Conservation (phyloP, 2,797 vertebrate species). For the Mormyrops boulengeri region DNA sequence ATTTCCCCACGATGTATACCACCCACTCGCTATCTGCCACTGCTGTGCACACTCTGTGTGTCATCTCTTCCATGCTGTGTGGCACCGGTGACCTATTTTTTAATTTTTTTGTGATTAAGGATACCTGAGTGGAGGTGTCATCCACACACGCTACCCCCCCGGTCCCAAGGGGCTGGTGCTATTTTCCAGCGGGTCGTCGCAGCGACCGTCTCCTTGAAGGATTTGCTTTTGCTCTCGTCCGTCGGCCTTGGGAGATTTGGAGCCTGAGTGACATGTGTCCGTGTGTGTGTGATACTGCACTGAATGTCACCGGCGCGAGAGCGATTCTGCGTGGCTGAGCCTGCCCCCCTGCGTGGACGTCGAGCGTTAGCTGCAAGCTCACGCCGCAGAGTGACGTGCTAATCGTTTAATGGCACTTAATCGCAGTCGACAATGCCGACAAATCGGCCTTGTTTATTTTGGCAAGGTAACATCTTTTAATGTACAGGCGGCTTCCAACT, state of each 20-base stretch:
- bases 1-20: not conserved
- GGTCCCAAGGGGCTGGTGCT: not conserved
- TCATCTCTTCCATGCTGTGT: not conserved
- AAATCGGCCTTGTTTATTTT: not conserved
- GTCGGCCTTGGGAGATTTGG: not conserved
- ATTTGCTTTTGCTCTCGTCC: not conserved
- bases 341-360: not conserved
- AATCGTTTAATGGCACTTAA: not conserved
- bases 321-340: not conserved
- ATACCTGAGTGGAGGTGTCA: not conserved
- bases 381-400: not conserved
- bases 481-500: not conserved
- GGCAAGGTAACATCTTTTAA: not conserved
- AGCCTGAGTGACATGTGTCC: not conserved
- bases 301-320: not conserved
- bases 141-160: not conserved
- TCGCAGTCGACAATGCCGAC: not conserved
- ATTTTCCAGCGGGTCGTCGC: not conserved
- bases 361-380: too few relatives aligned
- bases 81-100: not conserved
- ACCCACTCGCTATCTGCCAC: not conserved
- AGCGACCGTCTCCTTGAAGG: not conserved
- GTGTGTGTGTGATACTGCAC: not conserved
- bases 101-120: not conserved
- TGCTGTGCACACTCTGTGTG: not conserved